A percentile compares a stretch with the other conserved stretches of the same genome.
phyloP scores from a whole-genome alignment of 1,140 invertebrate genomes.

The Drosophila nikananu region DNA sequence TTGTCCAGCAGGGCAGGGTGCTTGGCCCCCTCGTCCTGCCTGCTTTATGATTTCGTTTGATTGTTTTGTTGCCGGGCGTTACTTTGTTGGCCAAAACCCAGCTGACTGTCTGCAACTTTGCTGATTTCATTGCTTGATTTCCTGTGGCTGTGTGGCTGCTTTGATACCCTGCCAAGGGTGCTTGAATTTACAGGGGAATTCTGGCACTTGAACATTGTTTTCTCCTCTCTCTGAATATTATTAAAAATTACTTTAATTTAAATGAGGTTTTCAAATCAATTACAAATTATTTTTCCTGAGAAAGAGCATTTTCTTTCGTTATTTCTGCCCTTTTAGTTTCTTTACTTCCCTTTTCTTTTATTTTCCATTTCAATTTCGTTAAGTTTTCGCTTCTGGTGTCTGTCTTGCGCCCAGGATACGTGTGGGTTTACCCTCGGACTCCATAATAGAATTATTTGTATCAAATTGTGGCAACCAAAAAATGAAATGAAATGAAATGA shows the following conservation, averaged over 20 bases:
- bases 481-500: slow-evolving; percentile 55
- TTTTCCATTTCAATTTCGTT: slow-evolving; percentile 66
- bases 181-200: neutral
- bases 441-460: slow-evolving; percentile 77
- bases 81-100: slow-evolving; percentile 34
- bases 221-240: neutral
- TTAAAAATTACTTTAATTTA: neutral
- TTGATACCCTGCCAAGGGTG: slow-evolving; percentile 14
- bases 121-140: slow-evolving; percentile 63
- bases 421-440: slow-evolving; percentile 59
- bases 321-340: neutral
- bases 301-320: neutral
- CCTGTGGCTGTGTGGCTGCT: slow-evolving; percentile 12
- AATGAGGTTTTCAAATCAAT: neutral
- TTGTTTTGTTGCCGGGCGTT: slow-evolving; percentile 45
- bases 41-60: slow-evolving; percentile 57
- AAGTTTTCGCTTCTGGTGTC: slow-evolving; percentile 41
- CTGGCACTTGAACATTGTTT: too few relatives aligned
- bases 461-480: slow-evolving; percentile 70
- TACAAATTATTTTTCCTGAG: too few relatives aligned
- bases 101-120: slow-evolving; percentile 69
- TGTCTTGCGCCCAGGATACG: slow-evolving; percentile 45
- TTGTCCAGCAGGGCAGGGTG: slow-evolving; percentile 10
- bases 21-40: slow-evolving; percentile 3
- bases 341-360: slow-evolving; percentile 22